Evolutionary conservation across 2,113 vertebrate species (phyloP).

Genomic region (Isichthys henryi): DNA sequence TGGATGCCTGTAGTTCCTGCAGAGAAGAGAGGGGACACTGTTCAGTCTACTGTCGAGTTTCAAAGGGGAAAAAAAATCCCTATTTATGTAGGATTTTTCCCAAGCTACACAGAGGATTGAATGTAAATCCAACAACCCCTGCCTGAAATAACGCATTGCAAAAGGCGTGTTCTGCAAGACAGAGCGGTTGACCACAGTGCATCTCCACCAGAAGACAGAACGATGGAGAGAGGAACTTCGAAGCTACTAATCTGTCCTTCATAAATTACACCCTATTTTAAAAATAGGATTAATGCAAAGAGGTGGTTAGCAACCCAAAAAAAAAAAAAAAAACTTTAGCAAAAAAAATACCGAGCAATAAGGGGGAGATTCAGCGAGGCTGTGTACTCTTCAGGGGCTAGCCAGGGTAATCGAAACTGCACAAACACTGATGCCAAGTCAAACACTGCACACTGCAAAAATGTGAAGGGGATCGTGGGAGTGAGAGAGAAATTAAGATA

Average conservation of each 20-base stretch:
- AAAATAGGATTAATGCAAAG: conserved; percentile 39
- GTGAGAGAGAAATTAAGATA: conserved; percentile 31
- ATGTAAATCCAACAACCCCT: conserved; percentile 33
- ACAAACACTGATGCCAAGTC: conserved; percentile 40
- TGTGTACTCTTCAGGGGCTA: conserved; percentile 34
- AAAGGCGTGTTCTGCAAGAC: conserved; percentile 23
- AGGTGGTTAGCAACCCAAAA: conserved; percentile 30
- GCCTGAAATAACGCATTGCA: conserved; percentile 37
- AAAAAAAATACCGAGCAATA: conserved; percentile 42
- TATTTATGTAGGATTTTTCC: conserved; percentile 22
- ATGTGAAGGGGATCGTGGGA: conserved; percentile 33
- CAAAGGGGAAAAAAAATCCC: not conserved
- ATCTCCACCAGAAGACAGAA: conserved; percentile 31
- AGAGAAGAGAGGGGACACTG: not conserved
- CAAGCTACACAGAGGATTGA: conserved; percentile 22
- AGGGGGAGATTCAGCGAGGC: conserved; percentile 48
- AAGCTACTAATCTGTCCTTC: conserved; percentile 36
- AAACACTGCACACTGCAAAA: conserved; percentile 47
- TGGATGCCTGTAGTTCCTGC: not conserved
- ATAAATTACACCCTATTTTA: conserved; percentile 29
- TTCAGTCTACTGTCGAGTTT: not conserved
- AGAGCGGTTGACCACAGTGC: conserved; percentile 26
- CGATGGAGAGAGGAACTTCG: conserved; percentile 39
- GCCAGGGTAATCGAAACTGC: conserved; percentile 34
- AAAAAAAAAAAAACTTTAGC: conserved; percentile 15